Base-by-base conservation (phyloP, 2,888 invertebrate species). In the Drosophila fulvimacula region DNA sequence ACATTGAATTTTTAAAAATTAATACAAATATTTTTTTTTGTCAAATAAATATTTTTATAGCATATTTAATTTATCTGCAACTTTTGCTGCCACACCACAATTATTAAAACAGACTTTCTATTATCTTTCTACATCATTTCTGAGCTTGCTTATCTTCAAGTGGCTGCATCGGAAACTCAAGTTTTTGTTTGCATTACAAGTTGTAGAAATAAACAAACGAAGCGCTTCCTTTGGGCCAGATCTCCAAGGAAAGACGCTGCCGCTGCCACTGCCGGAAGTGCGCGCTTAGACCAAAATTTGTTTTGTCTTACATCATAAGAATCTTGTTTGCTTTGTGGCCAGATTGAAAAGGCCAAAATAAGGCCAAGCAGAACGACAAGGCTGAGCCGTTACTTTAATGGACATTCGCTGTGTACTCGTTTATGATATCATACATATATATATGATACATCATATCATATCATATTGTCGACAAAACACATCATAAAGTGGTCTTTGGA, bases 251-350 rank as follows among this genome's bases (percentile, higher is more conserved):
- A 30, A 49, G 44, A 30, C 6, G 42, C 39, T 38, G 44, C 66
- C 74, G 68, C 42, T 21, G 41, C 5, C 6, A 32, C 34, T 44
- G 44, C 66, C 77, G 80, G 79, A 79, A 80, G 79, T 79, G 68
- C 72, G 80, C 74, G 59, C 65, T 77, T 79, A 62, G 63, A 49
- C 72, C 66, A 44, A 69, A 80, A 77, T 77, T 77, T 75, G 72
- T 80, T 79, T 79, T 79, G 80, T 74, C 72, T 75, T 66, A 60
- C 38, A 67, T 27, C 53, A 66, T 32, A 56, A 62, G 56, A 69
- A 68, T 56, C 55, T 69, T 61, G 68, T 68, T 68, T 68, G 61
- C 61, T 56, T 62, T 68, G 61, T 68, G 51, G 61, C 51, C 55
- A 69, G 55, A 69, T 62, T 70, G 51, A 46, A 46, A 56, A 49